Base-by-base conservation (phyloP, 2,888 invertebrate species). In the Epinotia demarniana region DNA sequence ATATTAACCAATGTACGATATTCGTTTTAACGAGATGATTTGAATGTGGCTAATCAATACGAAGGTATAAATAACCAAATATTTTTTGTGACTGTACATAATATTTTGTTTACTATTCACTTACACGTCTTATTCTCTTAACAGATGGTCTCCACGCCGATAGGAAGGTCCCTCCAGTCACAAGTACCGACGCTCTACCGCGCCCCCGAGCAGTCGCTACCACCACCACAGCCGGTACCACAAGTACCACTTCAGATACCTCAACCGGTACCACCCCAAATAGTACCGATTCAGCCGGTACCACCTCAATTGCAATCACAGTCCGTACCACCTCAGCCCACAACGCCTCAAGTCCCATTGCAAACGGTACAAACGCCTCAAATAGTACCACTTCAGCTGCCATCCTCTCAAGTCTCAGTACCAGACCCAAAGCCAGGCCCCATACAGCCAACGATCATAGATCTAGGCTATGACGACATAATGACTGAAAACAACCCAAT, bases 111-210 rank as follows among this genome's bases (percentile, higher is more conserved):
- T 27, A 27, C 23, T 27, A 27, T 27, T 27, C 3, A 57, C 57
- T 33, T 18, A 9, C 11, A 0, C n/a, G 11, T n/a, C n/a, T 23
- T 69, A 27, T 23, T 46, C 57, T 23, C 18, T 75, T 92, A 92
- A 0, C 93, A 96, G 96, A 95, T 96, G 95, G 95, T 96, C 76
- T 96, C 96, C 16, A 96, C 96, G 27, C 95, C 96, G 1, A 96
- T 96, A 71, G 95, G 95, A 19, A 90, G 94, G 83, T 88, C 93
- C 53, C 87, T 93, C 66, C 91, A 93, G 78, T 86, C 90, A 1
- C 90, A 89, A 79, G 87, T 91, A 75, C 91, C 92, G 60, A 88
- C 91, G 13, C 82, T 93, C 5, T 91, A 89, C 66, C 70, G 75
- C 60, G 74, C 74, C 80, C 90, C 91, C 2, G 86, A 87, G 78